Conservation (phyloP, 2,113 vertebrate genomes). For the Gnathonemus echidnorhynchus region DNA sequence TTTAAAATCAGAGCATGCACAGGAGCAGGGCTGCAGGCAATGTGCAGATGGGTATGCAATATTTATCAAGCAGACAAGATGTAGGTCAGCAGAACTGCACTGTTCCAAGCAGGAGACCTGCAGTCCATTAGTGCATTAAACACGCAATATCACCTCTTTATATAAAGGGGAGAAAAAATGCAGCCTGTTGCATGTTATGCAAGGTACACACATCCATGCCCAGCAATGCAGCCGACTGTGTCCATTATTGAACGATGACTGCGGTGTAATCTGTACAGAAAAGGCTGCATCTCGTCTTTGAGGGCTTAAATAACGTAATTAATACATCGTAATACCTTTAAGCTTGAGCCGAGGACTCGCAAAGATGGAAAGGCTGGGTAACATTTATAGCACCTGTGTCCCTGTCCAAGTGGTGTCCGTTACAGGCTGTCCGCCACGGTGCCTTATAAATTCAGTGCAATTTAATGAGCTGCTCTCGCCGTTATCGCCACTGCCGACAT, state of each 20-base stretch:
- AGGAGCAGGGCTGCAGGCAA: not conserved
- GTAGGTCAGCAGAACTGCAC: not conserved
- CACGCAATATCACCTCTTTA: not conserved
- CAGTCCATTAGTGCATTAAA: not conserved
- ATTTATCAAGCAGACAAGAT: not conserved
- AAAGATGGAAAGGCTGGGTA: constrained; percentile 1
- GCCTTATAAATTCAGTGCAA: not conserved
- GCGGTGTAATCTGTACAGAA: not conserved
- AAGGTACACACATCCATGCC: not conserved
- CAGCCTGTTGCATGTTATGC: not conserved
- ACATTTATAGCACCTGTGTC: constrained; percentile 8
- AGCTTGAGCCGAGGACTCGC: not conserved
- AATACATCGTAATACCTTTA: constrained; percentile 7
- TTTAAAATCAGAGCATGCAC: not conserved
- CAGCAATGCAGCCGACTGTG: not conserved
- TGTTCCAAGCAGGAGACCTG: not conserved
- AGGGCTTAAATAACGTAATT: constrained; percentile 10
- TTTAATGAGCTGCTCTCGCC: not conserved
- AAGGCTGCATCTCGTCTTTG: not conserved
- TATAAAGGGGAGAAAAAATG: not conserved
- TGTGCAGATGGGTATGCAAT: not conserved
- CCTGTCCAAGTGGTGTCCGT: constrained; percentile 8
- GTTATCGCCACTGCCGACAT: not conserved
- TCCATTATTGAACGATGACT: not conserved
- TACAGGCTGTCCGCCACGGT: not conserved